A percentile compares a stretch with the other conserved stretches of the same genome.
Conservation (phyloP, 2,113 vertebrate species). For the Lepus americanus region DNA sequence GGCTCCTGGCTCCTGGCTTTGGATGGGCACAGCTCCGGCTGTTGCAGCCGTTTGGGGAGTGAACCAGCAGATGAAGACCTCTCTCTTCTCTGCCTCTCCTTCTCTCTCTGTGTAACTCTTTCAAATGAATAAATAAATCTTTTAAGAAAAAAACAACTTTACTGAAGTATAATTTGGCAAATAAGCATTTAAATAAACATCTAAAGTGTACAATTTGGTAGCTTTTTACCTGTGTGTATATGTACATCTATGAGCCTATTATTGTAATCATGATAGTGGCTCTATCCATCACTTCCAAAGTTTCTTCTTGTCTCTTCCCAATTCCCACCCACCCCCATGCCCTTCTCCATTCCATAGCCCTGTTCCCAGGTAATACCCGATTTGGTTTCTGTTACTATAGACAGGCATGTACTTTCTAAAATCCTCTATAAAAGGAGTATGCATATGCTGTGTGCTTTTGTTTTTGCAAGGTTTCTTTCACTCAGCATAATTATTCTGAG, state of each 20-base stretch:
- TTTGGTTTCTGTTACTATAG: background rate
- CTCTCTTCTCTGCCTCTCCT: too few relatives aligned
- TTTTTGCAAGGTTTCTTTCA: background rate
- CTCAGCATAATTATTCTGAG: background rate
- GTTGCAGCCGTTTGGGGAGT: too few relatives aligned
- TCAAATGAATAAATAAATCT: too few relatives aligned
- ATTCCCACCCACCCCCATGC: background rate
- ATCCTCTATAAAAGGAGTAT: background rate
- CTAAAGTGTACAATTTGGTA: background rate
- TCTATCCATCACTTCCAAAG: background rate
- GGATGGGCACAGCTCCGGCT: too few relatives aligned
- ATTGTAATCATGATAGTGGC: background rate
- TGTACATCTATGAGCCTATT: background rate
- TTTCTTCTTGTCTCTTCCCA: background rate
- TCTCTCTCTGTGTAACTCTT: too few relatives aligned
- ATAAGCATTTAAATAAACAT: background rate
- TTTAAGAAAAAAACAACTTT: background rate
- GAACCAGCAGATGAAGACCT: too few relatives aligned
- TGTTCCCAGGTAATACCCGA: background rate
- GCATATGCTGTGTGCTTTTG: background rate
- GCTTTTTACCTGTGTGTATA: background rate
- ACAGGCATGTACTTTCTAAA: background rate
- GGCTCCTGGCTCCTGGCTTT: too few relatives aligned
- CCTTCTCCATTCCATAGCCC: background rate
- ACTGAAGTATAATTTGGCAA: constrained; percentile 3